A percentile compares a stretch with the other conserved stretches of the same genome.
Evolutionary conservation across 1,140 invertebrate species (phyloP).

Genomic region (Drosophila erecta): DNA sequence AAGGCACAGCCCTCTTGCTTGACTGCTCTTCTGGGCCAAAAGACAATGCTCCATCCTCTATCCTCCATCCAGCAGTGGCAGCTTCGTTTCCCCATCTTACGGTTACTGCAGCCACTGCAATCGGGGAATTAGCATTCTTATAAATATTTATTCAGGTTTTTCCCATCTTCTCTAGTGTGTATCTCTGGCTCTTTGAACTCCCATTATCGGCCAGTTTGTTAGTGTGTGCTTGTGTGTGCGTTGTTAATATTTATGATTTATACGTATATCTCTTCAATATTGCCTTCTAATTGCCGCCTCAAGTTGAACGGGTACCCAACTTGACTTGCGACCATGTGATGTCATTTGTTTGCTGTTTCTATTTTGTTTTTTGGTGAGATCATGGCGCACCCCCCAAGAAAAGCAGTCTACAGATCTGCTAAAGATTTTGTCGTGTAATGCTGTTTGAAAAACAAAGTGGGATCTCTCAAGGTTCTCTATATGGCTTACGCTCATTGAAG

Average conservation of each 20-base stretch:
- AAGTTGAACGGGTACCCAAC: constrained; percentile 71
- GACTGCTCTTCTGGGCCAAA: constrained; percentile 72
- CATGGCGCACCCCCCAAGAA: constrained; percentile 39
- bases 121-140: constrained; percentile 72
- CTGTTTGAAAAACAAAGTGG: background rate
- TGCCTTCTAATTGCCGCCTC: constrained; percentile 65
- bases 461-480: constrained; percentile 26
- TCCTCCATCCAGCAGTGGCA: constrained; percentile 37
- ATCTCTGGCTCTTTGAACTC: constrained; percentile 43
- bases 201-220: constrained; percentile 28
- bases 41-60: constrained; percentile 64
- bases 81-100: constrained; percentile 49
- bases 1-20: constrained; percentile 39
- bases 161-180: constrained; percentile 32
- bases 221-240: constrained; percentile 23
- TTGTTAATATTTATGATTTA: constrained; percentile 70
- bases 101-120: constrained; percentile 53
- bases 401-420: constrained; percentile 27
- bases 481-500: constrained; percentile 12
- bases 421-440: constrained; percentile 43
- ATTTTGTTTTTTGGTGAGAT: constrained; percentile 49
- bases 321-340: constrained; percentile 50
- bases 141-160: constrained; percentile 73
- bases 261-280: constrained; percentile 31
- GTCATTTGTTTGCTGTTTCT: constrained; percentile 51